Evolutionary conservation across 2,888 invertebrate genomes (phyloP), one percentile per base, ranked within the genome.

Genomic region (Psococerastis gibbosa): DNA sequence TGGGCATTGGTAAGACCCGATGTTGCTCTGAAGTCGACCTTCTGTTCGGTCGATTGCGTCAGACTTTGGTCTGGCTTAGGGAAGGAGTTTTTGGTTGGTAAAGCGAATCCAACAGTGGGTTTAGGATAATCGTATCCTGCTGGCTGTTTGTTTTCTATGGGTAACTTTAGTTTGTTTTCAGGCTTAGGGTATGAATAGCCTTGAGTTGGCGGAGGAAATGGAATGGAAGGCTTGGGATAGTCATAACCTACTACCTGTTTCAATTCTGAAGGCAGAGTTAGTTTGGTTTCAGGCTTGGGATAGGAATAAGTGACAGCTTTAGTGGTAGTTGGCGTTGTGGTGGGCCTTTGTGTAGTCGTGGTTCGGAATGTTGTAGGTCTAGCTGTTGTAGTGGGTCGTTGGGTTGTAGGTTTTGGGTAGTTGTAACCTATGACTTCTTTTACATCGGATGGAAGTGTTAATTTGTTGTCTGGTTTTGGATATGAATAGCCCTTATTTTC

Each of bases 131-230:
- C 8, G 20, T 38, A 38, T 5, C 38, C 38, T 38, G 13, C 18
- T 8, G 13, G 8, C 13, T 8, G 16, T 34, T 34, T 34, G 9
- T 34, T 13, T 15, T 38, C 20, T 6, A 20, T 18, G 3, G 38
- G 38, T 5, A 38, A 73, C 2, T 84, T 83, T 45, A 75, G 60
- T 51, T 75, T 72, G 41, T 75, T 68, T 1, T 71, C 69, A 42
- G 70, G 66, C 59, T 76, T 77, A 50, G 75, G 13, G 18, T 41
- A 18, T 23, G 35, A 17, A 34, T 45, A 22, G 3, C 41, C 42
- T 46, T 11, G 9, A 35, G 35, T 34, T 6, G 35, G 35, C 15
- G 6, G 8, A 8, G 35, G 35, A 8, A 34, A 15, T 15, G 8
- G 8, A 9, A 18, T 9, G 6, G 35, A 34, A 9, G 35, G 35